Conservation (phyloP, 2,888 invertebrate genomes). For the Eupithecia vulgata region DNA sequence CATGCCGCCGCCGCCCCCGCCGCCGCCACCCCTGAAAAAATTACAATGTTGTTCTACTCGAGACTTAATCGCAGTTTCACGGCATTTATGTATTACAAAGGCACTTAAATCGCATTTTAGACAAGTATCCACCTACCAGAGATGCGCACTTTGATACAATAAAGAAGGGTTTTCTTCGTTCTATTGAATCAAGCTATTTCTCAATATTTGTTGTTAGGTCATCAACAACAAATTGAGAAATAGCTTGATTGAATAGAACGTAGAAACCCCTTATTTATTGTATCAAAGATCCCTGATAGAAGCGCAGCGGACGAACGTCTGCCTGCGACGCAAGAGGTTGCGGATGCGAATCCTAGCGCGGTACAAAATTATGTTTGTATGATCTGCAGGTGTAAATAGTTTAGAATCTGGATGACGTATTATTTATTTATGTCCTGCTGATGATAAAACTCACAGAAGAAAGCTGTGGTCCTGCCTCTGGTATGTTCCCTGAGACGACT, state of each 20-base stretch:
- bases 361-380: neutral
- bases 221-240: too few relatives aligned
- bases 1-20: slow-evolving; percentile 86
- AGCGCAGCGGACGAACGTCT: neutral
- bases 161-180: neutral
- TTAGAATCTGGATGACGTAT: neutral
- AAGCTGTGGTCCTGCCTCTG: too few relatives aligned
- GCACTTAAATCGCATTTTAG: neutral
- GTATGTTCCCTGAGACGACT: too few relatives aligned
- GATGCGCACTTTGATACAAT: neutral
- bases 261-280: too few relatives aligned
- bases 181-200: neutral
- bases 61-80: neutral
- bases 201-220: too few relatives aligned
- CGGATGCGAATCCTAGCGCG: neutral
- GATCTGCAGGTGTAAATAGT: neutral
- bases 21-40: slow-evolving; percentile 84
- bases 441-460: too few relatives aligned
- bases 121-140: neutral
- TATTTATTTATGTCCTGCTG: neutral
- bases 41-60: neutral
- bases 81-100: neutral
- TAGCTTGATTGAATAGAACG: too few relatives aligned
- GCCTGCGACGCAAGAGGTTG: neutral
- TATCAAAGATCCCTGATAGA: too few relatives aligned